Conservation (phyloP, 2,888 invertebrate species). For the Andrena marginata region DNA sequence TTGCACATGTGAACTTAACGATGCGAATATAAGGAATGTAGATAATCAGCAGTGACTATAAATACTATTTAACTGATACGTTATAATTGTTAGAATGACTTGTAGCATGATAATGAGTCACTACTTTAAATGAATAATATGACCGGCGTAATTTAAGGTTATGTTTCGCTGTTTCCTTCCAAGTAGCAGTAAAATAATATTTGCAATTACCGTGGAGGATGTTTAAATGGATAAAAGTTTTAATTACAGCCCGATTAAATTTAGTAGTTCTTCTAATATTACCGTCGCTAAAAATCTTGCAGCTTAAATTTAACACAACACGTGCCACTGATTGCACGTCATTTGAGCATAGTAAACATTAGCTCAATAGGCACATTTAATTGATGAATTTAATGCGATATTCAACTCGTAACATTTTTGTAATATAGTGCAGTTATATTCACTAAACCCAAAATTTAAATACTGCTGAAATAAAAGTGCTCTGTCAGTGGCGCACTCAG, state of each 20-base stretch:
- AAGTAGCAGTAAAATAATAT: background rate
- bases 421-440: no score
- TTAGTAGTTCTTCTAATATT: background rate
- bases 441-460: no score
- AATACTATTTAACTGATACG: background rate
- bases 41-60: background rate
- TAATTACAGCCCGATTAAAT: background rate
- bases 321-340: slow-evolving; percentile 10
- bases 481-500: no score
- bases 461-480: no score
- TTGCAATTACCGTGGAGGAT: slow-evolving; percentile 21
- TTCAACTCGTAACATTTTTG: background rate
- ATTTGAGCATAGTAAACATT: background rate
- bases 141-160: slow-evolving; percentile 37
- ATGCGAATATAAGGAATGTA: background rate
- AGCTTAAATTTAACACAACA: slow-evolving; percentile 24
- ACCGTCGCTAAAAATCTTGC: background rate
- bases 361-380: no score
- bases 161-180: background rate
- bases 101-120: background rate
- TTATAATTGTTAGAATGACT: background rate
- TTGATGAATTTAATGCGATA: no score
- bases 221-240: background rate
- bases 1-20: background rate
- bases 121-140: background rate